A percentile compares a stretch with the other conserved stretches of the same genome.
Evolutionary conservation across 2,113 vertebrate species (phyloP).

Genomic region (Chamaetylas fuelleborni): DNA sequence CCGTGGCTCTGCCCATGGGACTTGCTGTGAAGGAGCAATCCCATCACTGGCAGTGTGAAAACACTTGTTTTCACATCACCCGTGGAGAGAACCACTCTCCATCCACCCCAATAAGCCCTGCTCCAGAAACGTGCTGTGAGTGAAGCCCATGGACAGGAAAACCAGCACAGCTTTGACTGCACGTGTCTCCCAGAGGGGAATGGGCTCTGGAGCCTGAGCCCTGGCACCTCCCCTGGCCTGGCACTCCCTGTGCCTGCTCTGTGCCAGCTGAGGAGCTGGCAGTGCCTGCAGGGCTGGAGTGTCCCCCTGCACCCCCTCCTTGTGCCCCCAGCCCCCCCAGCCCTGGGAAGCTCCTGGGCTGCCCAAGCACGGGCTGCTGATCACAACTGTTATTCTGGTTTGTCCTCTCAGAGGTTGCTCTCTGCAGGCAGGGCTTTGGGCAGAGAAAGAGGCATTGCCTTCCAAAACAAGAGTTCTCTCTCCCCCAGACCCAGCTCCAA

Average conservation of each 20-base stretch:
- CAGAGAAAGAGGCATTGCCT: background rate
- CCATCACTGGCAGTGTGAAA: background rate
- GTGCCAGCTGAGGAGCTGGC: rapidly evolving
- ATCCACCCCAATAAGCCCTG: background rate
- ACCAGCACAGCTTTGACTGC: background rate
- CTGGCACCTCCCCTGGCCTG: background rate
- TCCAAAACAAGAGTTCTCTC: background rate
- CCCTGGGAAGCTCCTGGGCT: background rate
- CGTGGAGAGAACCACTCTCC: background rate
- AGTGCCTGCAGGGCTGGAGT: background rate
- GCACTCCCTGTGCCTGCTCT: background rate
- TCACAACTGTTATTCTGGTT: background rate
- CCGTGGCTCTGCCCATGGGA: rapidly evolving
- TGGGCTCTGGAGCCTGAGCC: rapidly evolving
- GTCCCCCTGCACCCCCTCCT: background rate
- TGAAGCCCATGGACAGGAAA: background rate
- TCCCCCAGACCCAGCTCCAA: background rate
- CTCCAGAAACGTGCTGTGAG: background rate
- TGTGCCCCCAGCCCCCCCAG: rapidly evolving
- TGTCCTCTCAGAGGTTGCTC: background rate
- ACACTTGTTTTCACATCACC: background rate
- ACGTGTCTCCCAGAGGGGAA: background rate
- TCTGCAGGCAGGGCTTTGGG: background rate
- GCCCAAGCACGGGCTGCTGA: rapidly evolving
- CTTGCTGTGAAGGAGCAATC: background rate